phyloP scores from a whole-genome alignment of 2,797 vertebrate genomes.

The Pelobates cultripes region DNA sequence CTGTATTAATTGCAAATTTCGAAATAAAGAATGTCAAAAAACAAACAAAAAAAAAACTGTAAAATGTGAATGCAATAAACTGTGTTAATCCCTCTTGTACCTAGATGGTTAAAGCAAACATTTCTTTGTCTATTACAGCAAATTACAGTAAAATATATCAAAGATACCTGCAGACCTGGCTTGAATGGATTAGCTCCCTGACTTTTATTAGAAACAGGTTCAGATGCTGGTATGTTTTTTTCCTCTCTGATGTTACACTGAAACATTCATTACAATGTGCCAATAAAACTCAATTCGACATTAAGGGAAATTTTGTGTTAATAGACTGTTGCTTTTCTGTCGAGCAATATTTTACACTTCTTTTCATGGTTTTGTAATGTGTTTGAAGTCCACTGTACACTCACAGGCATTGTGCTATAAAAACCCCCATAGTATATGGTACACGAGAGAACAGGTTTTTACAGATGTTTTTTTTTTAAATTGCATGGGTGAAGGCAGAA shows the following conservation, averaged over 20 bases:
- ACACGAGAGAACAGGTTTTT: too few relatives aligned
- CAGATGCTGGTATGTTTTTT: slow-evolving; percentile 20
- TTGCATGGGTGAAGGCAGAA: too few relatives aligned
- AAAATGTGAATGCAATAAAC: too few relatives aligned
- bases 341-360: slow-evolving; percentile 5
- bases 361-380: neutral
- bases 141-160: neutral
- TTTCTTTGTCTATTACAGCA: neutral
- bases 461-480: too few relatives aligned
- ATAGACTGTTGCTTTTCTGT: slow-evolving; percentile 14
- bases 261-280: slow-evolving; percentile 20
- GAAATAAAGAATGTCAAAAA: too few relatives aligned
- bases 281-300: slow-evolving; percentile 3
- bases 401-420: too few relatives aligned
- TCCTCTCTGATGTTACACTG: slow-evolving; percentile 20
- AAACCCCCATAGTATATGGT: too few relatives aligned
- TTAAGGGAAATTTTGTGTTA: slow-evolving; percentile 8
- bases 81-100: too few relatives aligned
- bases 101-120: too few relatives aligned
- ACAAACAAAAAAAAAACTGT: too few relatives aligned
- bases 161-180: neutral
- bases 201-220: slow-evolving; percentile 26
- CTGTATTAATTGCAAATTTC: too few relatives aligned
- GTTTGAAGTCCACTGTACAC: neutral
- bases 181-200: neutral